Evolutionary conservation across 1,140 invertebrate species (phyloP).

Genomic region (Chymomyza costata): DNA sequence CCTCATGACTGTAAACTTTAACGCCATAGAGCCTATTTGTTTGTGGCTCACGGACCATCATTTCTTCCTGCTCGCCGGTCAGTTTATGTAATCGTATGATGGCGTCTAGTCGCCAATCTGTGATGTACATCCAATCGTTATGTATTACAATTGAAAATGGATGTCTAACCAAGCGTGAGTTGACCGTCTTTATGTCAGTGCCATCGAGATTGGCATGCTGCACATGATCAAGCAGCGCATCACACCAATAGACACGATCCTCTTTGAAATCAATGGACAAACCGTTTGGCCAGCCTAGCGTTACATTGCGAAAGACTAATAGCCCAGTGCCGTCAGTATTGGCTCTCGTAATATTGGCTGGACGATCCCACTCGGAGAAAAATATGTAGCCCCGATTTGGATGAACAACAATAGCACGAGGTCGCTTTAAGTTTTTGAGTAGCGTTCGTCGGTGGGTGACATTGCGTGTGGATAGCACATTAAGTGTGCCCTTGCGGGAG

Average conservation of each 20-base stretch:
- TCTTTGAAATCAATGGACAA: conserved; percentile 92
- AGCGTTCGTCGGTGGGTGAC: conserved; percentile 89
- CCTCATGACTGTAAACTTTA: conserved; percentile 89
- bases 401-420: conserved; percentile 96
- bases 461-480: conserved; percentile 92
- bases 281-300: conserved; percentile 97
- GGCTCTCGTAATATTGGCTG: conserved; percentile 95
- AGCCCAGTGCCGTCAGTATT: conserved; percentile 91
- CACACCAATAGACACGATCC: conserved; percentile 95
- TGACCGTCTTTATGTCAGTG: conserved; percentile 92
- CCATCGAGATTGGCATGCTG: conserved; percentile 97
- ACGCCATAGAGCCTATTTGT: conserved; percentile 94
- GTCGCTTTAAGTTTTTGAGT: conserved; percentile 91
- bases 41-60: conserved; percentile 90
- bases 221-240: conserved; percentile 95
- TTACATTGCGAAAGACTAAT: conserved; percentile 92
- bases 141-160: conserved; percentile 97
- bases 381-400: conserved; percentile 95
- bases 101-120: conserved; percentile 97
- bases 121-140: conserved; percentile 96
- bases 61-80: conserved; percentile 89
- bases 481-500: conserved; percentile 95
- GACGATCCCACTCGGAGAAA: conserved; percentile 97
- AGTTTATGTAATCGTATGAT: conserved; percentile 94
- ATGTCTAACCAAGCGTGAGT: conserved; percentile 91